phyloP scores from a whole-genome alignment of 2,797 vertebrate species.

The Oceanodroma leucorhoa region DNA sequence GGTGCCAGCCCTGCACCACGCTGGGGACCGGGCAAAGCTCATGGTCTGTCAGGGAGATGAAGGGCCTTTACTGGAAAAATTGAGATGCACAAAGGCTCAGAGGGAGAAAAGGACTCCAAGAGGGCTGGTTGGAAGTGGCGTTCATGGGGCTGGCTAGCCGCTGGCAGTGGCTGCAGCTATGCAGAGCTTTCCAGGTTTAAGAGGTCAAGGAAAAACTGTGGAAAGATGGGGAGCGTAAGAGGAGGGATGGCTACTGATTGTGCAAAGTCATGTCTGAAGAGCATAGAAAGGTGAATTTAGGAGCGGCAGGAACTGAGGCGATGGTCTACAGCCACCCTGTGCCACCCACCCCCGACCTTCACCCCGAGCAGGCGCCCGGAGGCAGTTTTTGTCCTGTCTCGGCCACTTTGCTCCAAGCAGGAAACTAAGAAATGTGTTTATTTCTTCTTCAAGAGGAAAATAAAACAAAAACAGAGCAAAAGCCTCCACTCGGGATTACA shows the following conservation, averaged over 20 bases:
- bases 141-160: background rate
- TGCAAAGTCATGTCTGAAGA: background rate
- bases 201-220: background rate
- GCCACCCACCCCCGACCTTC: background rate
- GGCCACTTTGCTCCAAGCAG: background rate
- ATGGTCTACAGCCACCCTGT: background rate
- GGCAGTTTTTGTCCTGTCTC: background rate
- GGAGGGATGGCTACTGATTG: background rate
- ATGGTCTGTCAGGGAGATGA: background rate
- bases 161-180: background rate
- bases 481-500: conserved; percentile 5
- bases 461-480: background rate
- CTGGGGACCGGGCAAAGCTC: background rate
- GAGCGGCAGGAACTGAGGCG: background rate
- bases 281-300: background rate
- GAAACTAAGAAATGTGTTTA: conserved; percentile 17
- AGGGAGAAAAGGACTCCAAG: background rate
- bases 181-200: background rate
- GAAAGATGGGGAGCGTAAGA: background rate
- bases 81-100: background rate
- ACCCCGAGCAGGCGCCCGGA: accelerated
- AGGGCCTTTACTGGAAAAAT: background rate
- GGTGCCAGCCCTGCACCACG: background rate
- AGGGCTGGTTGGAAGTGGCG: background rate
- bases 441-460: conserved; percentile 14